Base-by-base conservation (phyloP, 1,140 invertebrate genomes). In the Antheraea mylitta region DNA sequence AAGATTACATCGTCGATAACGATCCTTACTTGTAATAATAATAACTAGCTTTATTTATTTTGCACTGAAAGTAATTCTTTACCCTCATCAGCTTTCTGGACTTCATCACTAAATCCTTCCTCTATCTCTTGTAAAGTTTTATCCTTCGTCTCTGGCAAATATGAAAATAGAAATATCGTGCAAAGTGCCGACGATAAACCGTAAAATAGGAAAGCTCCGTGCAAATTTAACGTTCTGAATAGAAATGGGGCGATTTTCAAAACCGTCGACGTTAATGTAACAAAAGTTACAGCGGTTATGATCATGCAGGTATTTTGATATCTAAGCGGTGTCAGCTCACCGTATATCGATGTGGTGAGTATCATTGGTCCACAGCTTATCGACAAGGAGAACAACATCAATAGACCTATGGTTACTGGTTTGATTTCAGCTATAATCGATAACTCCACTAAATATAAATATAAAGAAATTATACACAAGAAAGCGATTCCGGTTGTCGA, bases 401-500 rank as follows among this genome's bases (percentile, higher is more conserved):
- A 58, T 30, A 36, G 4, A 4, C 22, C 22, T 30, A 30, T 30
- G 22, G 22, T 30, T 30, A 30, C 22, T 30, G 22, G 22, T 30
- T 69, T 68, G 60, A 76, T 80, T 59, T 79, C 78, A 4, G 3
- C 9, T 38, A 82, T 62, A 19, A 76, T 16, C 6, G 36, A 19
- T 11, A 75, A 63, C 60, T 70, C 71, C 0, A 82, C 58, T 22
- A 78, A 42, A 64, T 72, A 79, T 13, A 80, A 75, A 64, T 80
- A 79, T 7, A 73, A 45, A 6, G 81, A 74, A 18, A 76, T 70
- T 60, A 67, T 67, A 66, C 76, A 76, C n/a, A 80, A 22, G 63
- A 79, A 76, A 11, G 64, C 16, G 18, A 75, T 69, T 19, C 65
- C 73, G n/a, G 71, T 68, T 13, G 30, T 9, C 18, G 76, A 74